phyloP scores from a whole-genome alignment of 1,140 invertebrate genomes.

The Aphidius ervi region DNA sequence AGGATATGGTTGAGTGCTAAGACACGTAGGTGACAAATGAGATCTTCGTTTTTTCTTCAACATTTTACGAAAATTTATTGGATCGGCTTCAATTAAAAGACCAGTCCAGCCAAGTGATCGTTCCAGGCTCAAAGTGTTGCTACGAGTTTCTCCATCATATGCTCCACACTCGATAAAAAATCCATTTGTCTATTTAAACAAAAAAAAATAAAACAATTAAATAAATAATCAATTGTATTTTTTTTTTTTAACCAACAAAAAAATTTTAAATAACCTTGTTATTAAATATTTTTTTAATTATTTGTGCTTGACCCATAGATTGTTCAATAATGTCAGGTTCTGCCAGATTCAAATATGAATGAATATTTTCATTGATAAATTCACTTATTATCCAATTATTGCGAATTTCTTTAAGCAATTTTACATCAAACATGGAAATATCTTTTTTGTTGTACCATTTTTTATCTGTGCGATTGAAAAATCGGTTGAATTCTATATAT shows the following conservation, averaged over 20 bases:
- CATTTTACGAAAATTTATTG: constrained; percentile 51
- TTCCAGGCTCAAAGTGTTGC: constrained; percentile 55
- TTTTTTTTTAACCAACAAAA: constrained; percentile 8
- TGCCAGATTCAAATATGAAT: constrained; percentile 24
- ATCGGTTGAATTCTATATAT: constrained; percentile 16
- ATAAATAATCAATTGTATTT: constrained; percentile 7
- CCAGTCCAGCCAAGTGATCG: constrained; percentile 49
- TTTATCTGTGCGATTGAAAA: constrained; percentile 22
- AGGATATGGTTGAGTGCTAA: constrained; percentile 46
- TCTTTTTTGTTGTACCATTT: constrained; percentile 32
- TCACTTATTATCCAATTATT: constrained; percentile 30
- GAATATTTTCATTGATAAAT: not conserved
- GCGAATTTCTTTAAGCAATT: constrained; percentile 23
- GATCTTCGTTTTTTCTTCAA: constrained; percentile 46
- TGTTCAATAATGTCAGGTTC: constrained; percentile 38
- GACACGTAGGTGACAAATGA: constrained; percentile 48
- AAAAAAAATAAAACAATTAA: constrained; percentile 3
- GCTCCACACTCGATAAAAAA: constrained; percentile 57
- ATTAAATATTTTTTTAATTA: constrained; percentile 39
- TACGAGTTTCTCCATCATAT: constrained; percentile 53
- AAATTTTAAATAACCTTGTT: constrained; percentile 34
- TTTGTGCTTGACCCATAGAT: constrained; percentile 48
- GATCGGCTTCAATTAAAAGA: constrained; percentile 56
- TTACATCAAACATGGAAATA: constrained; percentile 15
- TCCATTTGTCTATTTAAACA: constrained; percentile 45